Evolutionary conservation across 2,888 invertebrate species (phyloP).

Genomic region (Archaeoteleia sp.): DNA sequence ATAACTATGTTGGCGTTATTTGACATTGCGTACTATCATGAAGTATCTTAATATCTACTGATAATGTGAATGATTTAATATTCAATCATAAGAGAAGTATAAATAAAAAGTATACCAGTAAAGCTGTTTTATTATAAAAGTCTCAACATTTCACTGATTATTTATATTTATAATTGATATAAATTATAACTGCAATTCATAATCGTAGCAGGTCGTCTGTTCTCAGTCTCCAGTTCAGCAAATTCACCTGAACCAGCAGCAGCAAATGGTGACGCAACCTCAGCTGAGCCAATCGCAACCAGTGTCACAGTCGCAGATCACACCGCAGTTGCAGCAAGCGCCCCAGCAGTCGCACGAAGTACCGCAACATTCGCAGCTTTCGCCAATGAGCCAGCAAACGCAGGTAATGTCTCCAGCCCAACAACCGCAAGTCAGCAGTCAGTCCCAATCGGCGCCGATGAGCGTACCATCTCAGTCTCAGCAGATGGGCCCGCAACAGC

Average conservation of each 20-base stretch:
- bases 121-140: no score
- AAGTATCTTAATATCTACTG: no score
- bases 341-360: slow-evolving; percentile 64
- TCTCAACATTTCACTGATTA: no score
- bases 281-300: slow-evolving; percentile 62
- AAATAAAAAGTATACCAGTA: no score
- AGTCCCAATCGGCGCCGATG: slow-evolving; percentile 15
- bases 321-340: slow-evolving; percentile 52
- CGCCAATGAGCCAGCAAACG: slow-evolving; percentile 45
- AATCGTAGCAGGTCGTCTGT: no score
- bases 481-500: slow-evolving; percentile 47
- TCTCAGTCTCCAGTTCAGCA: slow-evolving; percentile 35
- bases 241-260: slow-evolving; percentile 35
- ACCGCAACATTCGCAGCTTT: slow-evolving; percentile 38
- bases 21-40: no score
- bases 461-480: slow-evolving; percentile 16
- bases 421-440: slow-evolving; percentile 27
- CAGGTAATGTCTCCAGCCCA: slow-evolving; percentile 46
- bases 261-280: slow-evolving; percentile 52
- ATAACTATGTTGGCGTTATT: no score
- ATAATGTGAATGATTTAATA: no score
- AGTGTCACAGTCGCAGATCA: slow-evolving; percentile 61
- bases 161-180: no score
- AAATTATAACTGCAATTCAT: no score
- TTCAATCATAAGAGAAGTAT: no score